Percentiles rank a stretch among this genome's conserved stretches.
These are phyloP conservation scores for Zapus hudsonius DNA, from an alignment of 2,113 vertebrate genomes.

Conservation along the genomic window DNA sequence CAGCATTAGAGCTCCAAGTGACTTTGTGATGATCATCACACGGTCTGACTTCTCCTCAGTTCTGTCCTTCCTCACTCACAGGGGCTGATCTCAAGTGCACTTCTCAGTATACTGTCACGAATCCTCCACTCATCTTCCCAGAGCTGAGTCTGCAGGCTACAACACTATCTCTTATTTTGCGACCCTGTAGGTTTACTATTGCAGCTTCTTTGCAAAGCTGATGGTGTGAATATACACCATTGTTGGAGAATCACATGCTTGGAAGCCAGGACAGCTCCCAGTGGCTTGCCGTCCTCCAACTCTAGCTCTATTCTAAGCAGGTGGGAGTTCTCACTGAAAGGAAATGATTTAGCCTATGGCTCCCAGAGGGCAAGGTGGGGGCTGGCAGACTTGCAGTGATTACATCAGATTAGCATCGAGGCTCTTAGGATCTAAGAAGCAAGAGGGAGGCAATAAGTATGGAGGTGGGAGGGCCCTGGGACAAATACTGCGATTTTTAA, in stretches of 20 bases:
- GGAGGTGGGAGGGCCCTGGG: not conserved
- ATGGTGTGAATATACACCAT: not conserved
- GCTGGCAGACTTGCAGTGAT: not conserved
- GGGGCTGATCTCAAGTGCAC: not conserved
- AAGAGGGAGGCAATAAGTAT: not conserved
- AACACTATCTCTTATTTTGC: not conserved
- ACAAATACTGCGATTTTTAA: not conserved
- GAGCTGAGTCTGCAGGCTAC: not conserved
- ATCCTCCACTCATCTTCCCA: not conserved
- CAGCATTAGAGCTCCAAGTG: not conserved
- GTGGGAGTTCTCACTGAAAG: not conserved
- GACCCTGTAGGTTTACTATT: not conserved
- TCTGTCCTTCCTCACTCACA: not conserved
- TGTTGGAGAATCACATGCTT: not conserved
- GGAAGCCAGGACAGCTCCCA: not conserved
- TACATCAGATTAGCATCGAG: slow-evolving; percentile 30
- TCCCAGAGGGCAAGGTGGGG: not conserved
- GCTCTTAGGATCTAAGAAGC: slow-evolving; percentile 19
- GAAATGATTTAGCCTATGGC: not conserved
- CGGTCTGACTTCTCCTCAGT: not conserved
- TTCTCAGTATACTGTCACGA: not conserved
- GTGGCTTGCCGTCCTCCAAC: not conserved
- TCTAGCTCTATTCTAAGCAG: not conserved
- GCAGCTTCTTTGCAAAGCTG: not conserved
- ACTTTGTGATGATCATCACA: not conserved